Evolutionary conservation across 2,888 invertebrate species (phyloP), one percentile per base, ranked within the genome.

Genomic region (Megaustenia siamemsis): DNA sequence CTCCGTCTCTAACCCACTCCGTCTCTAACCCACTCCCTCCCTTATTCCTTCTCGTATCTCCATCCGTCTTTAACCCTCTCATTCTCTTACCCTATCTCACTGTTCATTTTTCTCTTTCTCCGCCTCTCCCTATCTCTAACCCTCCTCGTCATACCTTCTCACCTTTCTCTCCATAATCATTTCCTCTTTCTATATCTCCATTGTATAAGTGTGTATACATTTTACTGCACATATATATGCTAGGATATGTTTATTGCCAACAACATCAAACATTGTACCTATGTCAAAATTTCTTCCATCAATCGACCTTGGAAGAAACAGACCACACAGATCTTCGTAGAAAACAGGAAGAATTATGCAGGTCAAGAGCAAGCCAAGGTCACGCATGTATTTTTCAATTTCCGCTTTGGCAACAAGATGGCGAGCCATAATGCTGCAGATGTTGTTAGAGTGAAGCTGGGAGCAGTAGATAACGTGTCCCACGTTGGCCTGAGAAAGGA

Each of bases 391-490:
- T 43, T n/a, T 6, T 28, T 79, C 82, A 32, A 91, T 88, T 82
- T 90, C 90, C 3, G 92, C 92, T 88, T 93, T 93, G 32, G 92
- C 91, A 79, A 92, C 92, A 84, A 93, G 88, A 86, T 93, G 92
- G 3, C 91, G 88, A 8, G 90, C 92, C 83, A 90, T 87, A 18
- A 91, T 88, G 1, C 92, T 92, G 66, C 56, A 56, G 32, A 91
- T 88, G 43, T 88, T 80, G 49, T 90, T 88, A 0, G 92, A 91
- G 85, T 91, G 89, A 38, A 92, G 87, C 83, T 93, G 91, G 28
- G 93, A 93, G 87, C 91, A 90, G 86, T 90, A 92, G 12, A 93
- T 87, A 12, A 93, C 90, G 80, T 93, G 92, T 1, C 86, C 81
- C 45, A 93, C 88, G 4, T 87, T 87, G 5, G 87, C 88, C 83